Evolutionary conservation across 2,113 vertebrate genomes (phyloP).

Genomic region (Oncorhynchus keta): DNA sequence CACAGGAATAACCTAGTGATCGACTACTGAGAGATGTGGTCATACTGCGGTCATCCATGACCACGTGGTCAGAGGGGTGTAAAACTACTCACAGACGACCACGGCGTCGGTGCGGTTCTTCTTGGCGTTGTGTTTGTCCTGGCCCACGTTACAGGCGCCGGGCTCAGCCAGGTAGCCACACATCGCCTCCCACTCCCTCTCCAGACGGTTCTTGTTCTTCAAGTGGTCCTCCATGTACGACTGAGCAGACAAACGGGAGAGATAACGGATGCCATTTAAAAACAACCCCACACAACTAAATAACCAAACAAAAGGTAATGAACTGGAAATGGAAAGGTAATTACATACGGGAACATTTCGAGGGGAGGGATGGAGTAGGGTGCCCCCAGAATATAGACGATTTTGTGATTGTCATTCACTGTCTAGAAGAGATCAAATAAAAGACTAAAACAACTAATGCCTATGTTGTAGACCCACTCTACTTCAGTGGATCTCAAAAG

Average conservation of each 20-base stretch:
- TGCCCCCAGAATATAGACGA: not conserved
- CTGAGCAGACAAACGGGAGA: constrained; percentile 61
- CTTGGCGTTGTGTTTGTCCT: constrained; percentile 77
- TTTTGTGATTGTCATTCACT: not conserved
- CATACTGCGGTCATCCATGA: not conserved
- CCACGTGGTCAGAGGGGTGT: not conserved
- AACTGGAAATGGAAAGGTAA: not conserved
- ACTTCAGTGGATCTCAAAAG: not conserved
- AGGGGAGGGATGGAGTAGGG: not conserved
- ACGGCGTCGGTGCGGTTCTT: constrained; percentile 83
- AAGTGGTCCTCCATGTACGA: constrained; percentile 99
- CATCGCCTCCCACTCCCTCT: constrained; percentile 94
- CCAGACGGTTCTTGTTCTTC: constrained; percentile 93
- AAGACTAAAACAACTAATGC: not conserved
- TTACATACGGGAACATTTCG: not conserved
- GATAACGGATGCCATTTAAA: constrained; percentile 42
- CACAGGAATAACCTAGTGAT: not conserved
- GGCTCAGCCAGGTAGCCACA: constrained; percentile 94
- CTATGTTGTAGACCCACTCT: not conserved
- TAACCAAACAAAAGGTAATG: not conserved
- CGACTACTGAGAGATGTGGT: no score
- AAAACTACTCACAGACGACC: constrained; percentile 81
- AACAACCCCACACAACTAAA: constrained; percentile 13
- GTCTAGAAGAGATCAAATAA: not conserved
- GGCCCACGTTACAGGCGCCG: constrained; percentile 70